A percentile compares a stretch with the other conserved stretches of the same genome.
Conservation (phyloP, 2,797 vertebrate species). For the Hoplostethus atlanticus region DNA sequence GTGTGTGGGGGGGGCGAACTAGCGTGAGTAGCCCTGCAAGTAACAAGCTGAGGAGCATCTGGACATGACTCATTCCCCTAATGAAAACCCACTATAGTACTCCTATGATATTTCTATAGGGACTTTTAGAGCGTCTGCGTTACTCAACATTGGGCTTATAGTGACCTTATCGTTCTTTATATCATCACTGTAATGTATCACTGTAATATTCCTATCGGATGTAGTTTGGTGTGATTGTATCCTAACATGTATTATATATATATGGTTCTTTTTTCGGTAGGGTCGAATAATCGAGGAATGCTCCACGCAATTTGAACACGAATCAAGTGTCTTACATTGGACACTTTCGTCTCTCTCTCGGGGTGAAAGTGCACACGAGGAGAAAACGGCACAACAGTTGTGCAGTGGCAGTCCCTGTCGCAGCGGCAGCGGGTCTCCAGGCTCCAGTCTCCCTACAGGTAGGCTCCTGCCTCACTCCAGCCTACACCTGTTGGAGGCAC, state of each 20-base stretch:
- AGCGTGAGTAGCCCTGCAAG: conserved; percentile 64
- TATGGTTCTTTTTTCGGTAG: too few species aligned
- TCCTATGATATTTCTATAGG: conserved; percentile 18
- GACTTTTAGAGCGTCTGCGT: conserved; percentile 8
- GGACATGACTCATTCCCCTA: conserved; percentile 76
- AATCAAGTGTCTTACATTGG: background rate
- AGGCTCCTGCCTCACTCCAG: conserved; percentile 61
- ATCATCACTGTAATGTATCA: background rate
- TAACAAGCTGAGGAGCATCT: conserved; percentile 71
- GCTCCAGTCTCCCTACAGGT: conserved; percentile 64
- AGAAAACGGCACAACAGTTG: background rate
- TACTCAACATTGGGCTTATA: conserved; percentile 7
- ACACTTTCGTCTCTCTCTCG: background rate
- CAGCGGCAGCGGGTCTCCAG: conserved; percentile 46
- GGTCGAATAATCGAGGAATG: background rate
- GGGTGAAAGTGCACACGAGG: conserved; percentile 30
- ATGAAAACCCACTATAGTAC: conserved; percentile 60
- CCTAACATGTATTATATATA: too few species aligned
- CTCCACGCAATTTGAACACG: background rate
- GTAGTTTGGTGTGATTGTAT: background rate
- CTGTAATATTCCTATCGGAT: too few species aligned
- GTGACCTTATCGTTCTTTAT: background rate
- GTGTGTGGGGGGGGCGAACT: conserved; percentile 34
- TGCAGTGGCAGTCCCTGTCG: conserved; percentile 27
- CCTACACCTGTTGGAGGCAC: conserved; percentile 83